Conservation (phyloP, 2,888 invertebrate species). For the Scaptomyza parva region DNA sequence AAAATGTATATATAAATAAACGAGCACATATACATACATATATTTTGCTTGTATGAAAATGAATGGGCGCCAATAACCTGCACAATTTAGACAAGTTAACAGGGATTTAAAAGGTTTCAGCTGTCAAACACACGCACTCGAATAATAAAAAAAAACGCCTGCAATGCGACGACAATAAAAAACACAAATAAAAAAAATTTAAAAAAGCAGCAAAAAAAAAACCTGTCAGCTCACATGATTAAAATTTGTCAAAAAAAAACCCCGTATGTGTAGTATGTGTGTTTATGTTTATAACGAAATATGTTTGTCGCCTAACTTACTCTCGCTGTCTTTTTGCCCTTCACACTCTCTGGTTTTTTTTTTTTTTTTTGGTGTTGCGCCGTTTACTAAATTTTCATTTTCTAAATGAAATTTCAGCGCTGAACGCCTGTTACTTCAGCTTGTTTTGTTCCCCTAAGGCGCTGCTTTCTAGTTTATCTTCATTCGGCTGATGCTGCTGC, state of each 20-base stretch:
- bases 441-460: slow-evolving; percentile 17
- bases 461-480: slow-evolving; percentile 68
- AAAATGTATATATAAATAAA: slow-evolving; percentile 9
- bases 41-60: slow-evolving; percentile 21
- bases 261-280: slow-evolving; percentile 9
- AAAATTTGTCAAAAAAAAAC: slow-evolving; percentile 44
- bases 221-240: slow-evolving; percentile 59
- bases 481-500: slow-evolving; percentile 26
- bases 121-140: slow-evolving; percentile 70
- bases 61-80: slow-evolving; percentile 66
- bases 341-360: slow-evolving; percentile 8
- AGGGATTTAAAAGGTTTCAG: slow-evolving; percentile 82
- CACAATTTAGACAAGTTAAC: slow-evolving; percentile 81
- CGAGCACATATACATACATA: slow-evolving; percentile 9
- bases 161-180: slow-evolving; percentile 68
- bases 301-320: slow-evolving; percentile 52
- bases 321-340: neutral
- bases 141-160: slow-evolving; percentile 38
- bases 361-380: slow-evolving; percentile 44
- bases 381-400: slow-evolving; percentile 76
- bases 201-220: slow-evolving; percentile 10
- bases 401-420: slow-evolving; percentile 72
- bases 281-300: slow-evolving; percentile 50
- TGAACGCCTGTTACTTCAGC: slow-evolving; percentile 32
- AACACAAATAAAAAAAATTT: slow-evolving; percentile 37